phyloP scores from a whole-genome alignment of 1,140 invertebrate species.

The Phymastichus coffea region DNA sequence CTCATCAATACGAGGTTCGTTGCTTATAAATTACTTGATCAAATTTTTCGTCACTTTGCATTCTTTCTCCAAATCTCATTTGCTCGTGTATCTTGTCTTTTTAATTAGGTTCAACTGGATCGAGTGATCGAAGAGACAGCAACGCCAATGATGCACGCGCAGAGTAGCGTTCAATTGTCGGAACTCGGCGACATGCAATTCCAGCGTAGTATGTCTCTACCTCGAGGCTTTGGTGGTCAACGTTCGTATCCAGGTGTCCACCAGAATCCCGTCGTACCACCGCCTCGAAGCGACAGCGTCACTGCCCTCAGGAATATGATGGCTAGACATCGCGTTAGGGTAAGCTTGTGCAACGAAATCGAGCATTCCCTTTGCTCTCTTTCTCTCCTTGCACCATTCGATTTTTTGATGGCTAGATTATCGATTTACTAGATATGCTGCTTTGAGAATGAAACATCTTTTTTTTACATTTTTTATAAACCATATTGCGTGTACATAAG shows the following conservation, averaged over 20 bases:
- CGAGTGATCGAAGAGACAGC: constrained; percentile 45
- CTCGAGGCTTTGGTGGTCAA: constrained; percentile 51
- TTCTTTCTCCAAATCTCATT: no score
- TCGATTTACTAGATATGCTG: not conserved
- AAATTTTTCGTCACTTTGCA: not conserved
- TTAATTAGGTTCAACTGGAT: constrained; percentile 42
- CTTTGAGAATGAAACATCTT: constrained; percentile 8
- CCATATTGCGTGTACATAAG: not conserved
- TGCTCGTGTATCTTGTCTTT: no score
- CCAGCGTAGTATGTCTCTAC: constrained; percentile 54
- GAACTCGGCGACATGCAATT: constrained; percentile 48
- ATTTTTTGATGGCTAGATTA: constrained; percentile 11
- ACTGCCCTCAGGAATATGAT: constrained; percentile 52
- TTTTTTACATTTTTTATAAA: not conserved
- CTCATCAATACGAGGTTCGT: constrained; percentile 45
- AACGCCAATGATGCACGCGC: constrained; percentile 42
- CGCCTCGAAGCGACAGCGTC: constrained; percentile 56
- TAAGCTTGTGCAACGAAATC: no score
- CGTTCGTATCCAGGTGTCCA: constrained; percentile 36
- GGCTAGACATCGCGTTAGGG: constrained; percentile 48
- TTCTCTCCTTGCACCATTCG: not conserved
- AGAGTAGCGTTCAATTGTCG: constrained; percentile 44
- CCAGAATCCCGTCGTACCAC: constrained; percentile 43
- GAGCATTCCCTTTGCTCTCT: not conserved
- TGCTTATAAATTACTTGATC: not conserved